Evolutionary conservation across 2,888 invertebrate species (phyloP), one percentile per base, ranked within the genome.

Genomic region (Aleiodes testaceus): DNA sequence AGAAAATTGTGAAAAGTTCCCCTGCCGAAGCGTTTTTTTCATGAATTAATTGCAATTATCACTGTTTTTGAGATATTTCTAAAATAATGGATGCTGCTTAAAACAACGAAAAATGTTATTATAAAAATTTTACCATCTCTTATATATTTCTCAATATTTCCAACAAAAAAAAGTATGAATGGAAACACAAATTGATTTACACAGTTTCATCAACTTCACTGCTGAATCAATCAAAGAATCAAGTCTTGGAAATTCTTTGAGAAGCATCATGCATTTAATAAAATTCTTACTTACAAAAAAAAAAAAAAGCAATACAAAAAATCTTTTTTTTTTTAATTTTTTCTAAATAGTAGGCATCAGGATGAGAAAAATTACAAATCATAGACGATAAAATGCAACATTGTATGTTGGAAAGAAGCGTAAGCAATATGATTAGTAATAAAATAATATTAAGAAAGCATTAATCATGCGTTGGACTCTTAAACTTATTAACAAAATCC

Each of bases 251-350:
- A 14, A 59, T 59, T 59, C 18, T 42, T 59, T 7, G 18, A 36
- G 42, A 59, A 59, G 7, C 59, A 59, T 14, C 12, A 30, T 59
- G 59, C 59, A 18, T 59, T 59, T 59, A 59, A 59, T 59, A 42
- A 59, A 36, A 36, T 11, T 36, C 11, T 42, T 11, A 16, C 26
- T 36, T 18, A 59, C 59, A 59, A 59, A 59, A 59, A 59, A 59
- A 59, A 55, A 16, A 12, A 52, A 52, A n/a, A 30, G 36, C 30
- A 59, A 59, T 30, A 7, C 30, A 26, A 53, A 53, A 53, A 14
- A n/a, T 18, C 11, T 14, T 18, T 18, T 50, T 20, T 50, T 20
- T 36, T 6, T 11, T 36, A 4, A 2, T 36, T 49, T 11, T 16
- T n/a, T 14, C 3, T 49, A 49, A 49, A 49, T 14, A 5, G 14